These are phyloP conservation scores for Sebastes minor DNA, from an alignment of 2,797 vertebrate genomes.

Conservation along the genomic window DNA sequence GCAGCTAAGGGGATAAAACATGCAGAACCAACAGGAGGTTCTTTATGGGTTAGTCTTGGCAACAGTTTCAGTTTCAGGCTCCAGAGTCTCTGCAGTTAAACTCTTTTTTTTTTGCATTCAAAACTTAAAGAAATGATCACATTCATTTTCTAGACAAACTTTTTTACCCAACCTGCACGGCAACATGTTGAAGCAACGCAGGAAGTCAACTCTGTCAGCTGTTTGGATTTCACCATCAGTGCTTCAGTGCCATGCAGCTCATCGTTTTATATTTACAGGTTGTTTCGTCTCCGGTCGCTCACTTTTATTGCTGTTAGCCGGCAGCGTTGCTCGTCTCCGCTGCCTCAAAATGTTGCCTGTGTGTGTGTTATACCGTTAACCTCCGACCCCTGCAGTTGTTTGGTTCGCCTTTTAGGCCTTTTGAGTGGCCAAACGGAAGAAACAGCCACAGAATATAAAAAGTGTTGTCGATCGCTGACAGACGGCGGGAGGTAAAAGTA, in stretches of 20 bases:
- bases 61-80: neutral
- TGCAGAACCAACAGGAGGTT: neutral
- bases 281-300: rapidly evolving
- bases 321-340: neutral
- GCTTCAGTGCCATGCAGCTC: neutral
- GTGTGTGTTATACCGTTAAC: neutral
- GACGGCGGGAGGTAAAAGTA: neutral
- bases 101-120: too few relatives aligned
- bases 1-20: neutral
- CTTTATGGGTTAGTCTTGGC: neutral
- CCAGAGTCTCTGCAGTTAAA: too few relatives aligned
- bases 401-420: neutral
- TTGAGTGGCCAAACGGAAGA: neutral
- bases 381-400: neutral
- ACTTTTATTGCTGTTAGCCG: slow-evolving; percentile 22
- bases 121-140: neutral
- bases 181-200: neutral
- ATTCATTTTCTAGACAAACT: neutral
- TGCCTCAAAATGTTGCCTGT: neutral
- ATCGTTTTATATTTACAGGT: neutral
- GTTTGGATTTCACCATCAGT: neutral
- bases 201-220: neutral
- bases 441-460: neutral
- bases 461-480: neutral
- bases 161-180: neutral